Base-by-base conservation (phyloP, 1,140 invertebrate genomes). In the Drosophila murphyi region DNA sequence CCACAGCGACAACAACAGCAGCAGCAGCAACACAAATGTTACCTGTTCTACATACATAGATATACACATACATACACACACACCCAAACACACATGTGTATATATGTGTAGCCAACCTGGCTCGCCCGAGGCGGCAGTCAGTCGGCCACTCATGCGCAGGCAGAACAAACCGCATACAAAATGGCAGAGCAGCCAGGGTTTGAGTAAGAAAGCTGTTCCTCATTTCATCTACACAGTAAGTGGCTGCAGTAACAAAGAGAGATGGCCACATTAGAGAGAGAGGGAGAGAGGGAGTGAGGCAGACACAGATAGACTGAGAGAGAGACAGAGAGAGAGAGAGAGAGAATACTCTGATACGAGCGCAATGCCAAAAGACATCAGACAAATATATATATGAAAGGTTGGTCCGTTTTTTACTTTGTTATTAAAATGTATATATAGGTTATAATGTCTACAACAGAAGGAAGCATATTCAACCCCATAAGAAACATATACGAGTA, bases 141-240 rank as follows among this genome's bases (percentile, higher is more conserved):
- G 65, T 45, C 72, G 51, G 67, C 72, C 54, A 75, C 72, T 75
- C 68, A 75, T 71, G 72, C 72, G 72, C 72, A 71, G 68, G 54
- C 72, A 63, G 29, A 32, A 35, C 41, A 47, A 60, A 68, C 64
- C 70, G 63, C 70, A 72, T 31, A 57, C 70, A 43, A 56, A 12
- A 41, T 5, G 8, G 41, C 5, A 45, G 37, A 34, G 32, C 10
- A 10, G 39, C 2, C 7, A 41, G 20, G 20, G 20, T 20, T 20
- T 20, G 20, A 20, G 20, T 20, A 20, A 20, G 20, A 20, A 20
- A 1, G 20, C 20, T 20, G 20, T 20, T 20, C 20, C 20, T 20
- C 20, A 20, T 20, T 20, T 20, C 20, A 20, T 20, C 20, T 20
- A 20, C 20, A 20, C 20, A 20, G 20, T 20, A 20, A 20, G 20